Percentiles rank a stretch among this genome's conserved stretches.
Evolutionary conservation across 2,113 vertebrate species (phyloP).

Genomic region (Fukomys damarensis): DNA sequence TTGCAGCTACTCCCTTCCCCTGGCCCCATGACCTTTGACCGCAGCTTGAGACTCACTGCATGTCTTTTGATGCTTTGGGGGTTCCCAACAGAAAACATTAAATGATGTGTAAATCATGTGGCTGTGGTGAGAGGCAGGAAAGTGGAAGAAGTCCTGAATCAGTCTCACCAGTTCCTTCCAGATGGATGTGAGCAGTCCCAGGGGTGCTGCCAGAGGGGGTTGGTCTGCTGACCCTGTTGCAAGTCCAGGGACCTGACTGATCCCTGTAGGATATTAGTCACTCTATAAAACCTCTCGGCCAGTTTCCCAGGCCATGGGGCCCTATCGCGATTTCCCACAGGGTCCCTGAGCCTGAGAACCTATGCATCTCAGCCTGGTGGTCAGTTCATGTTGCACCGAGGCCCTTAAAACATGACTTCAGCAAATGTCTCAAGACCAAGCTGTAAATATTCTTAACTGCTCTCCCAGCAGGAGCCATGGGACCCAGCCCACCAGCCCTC

Average conservation of each 20-base stretch:
- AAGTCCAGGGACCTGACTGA: conserved; percentile 43
- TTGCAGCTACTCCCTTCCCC: background rate
- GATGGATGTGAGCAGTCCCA: conserved; percentile 64
- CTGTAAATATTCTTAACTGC: background rate
- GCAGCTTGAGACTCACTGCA: background rate
- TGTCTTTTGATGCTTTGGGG: background rate
- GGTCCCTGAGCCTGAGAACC: conserved; percentile 75
- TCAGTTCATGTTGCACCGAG: conserved; percentile 10
- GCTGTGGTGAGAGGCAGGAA: conserved; percentile 29
- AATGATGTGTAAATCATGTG: background rate
- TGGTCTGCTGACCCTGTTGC: conserved; percentile 57
- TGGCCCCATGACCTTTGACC: background rate
- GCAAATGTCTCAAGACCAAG: background rate
- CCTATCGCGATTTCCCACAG: conserved; percentile 72
- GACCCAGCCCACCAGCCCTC: background rate
- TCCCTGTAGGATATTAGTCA: conserved; percentile 80
- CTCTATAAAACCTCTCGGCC: conserved; percentile 56
- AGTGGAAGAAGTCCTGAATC: background rate
- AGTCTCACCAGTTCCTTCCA: conserved; percentile 58
- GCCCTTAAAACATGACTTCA: conserved; percentile 48
- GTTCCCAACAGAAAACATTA: conserved; percentile 60
- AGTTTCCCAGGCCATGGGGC: conserved; percentile 72
- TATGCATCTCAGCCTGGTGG: background rate
- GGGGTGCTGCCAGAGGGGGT: conserved; percentile 21
- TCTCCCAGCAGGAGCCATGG: background rate